Evolutionary conservation across 2,797 vertebrate species (phyloP), one percentile per base, ranked within the genome.

Genomic region (Oceanodroma leucorhoa): DNA sequence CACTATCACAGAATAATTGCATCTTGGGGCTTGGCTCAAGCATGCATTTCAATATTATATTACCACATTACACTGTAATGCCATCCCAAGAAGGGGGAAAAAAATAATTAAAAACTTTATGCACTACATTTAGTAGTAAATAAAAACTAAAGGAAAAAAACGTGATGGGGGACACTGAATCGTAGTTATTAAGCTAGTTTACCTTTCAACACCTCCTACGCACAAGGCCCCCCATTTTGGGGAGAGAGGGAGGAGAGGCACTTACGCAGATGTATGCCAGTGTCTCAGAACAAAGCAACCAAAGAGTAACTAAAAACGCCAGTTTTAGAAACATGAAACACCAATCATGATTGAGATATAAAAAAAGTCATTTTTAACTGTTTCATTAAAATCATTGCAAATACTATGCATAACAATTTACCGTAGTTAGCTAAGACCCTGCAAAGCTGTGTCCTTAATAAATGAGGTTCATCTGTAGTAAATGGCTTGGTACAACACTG

Each of bases 391-490:
- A 97, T 83, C 40, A 75, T 62, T 83, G 69, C 70, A 95, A 97
- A 96, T 92, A 91, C 55, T 65, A 79, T 36, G 70, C 71, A 88
- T 73, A 97, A 91, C 60, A 93, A 95, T 97, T 97, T 96, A 95
- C 87, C 2, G 1, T 38, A 89, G 70, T 83, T 87, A 92, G 51
- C 14, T 19, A 81, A 90, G 72, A 96, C 76, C 60, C 43, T 89
- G 87, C 40, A 96, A 95, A 92, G 40, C 58, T 91, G 90, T 79
- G 93, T 96, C 83, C 83, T 94, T 96, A 98, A 97, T 96, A 98
- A 98, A 98, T 97, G 92, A 98, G 93, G 93, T 97, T 98, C 97
- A 97, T 96, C 97, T 97, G 69, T 94, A 96, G 93, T 94, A 98
- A 98, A 97, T 96, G 95, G 92, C 94, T 97, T 96, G 87, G 86